A percentile compares a stretch with the other conserved stretches of the same genome.
phyloP scores from a whole-genome alignment of 2,113 vertebrate genomes.

The Poeciliopsis retropinna region DNA sequence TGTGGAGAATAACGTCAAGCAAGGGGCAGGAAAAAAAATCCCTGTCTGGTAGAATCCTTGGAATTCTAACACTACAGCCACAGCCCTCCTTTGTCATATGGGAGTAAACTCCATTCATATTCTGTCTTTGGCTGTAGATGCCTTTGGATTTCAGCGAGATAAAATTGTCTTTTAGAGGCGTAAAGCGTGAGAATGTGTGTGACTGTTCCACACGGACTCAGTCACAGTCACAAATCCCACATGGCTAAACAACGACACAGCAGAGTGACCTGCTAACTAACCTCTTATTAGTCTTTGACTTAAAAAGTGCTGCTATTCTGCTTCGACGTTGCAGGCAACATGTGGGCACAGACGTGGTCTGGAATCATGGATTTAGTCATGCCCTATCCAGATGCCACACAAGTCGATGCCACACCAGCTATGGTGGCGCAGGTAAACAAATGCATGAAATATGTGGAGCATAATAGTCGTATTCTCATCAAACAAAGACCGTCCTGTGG shows the following conservation, averaged over 20 bases:
- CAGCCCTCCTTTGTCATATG: constrained; percentile 47
- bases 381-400: constrained; percentile 87
- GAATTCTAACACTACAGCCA: constrained; percentile 33
- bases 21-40: constrained; percentile 21
- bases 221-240: constrained; percentile 46
- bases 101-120: constrained; percentile 44
- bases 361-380: constrained; percentile 89
- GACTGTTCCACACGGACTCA: constrained; percentile 50
- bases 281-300: neutral
- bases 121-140: constrained; percentile 49
- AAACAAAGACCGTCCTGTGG: neutral
- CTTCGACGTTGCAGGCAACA: constrained; percentile 86
- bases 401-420: constrained; percentile 91
- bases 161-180: constrained; percentile 67
- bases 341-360: constrained; percentile 99
- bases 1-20: constrained; percentile 9
- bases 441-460: constrained; percentile 1
- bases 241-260: constrained; percentile 31
- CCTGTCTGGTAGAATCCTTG: constrained; percentile 33
- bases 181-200: constrained; percentile 58
- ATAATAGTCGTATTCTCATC: neutral
- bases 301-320: neutral
- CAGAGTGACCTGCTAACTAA: constrained; percentile 1
- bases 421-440: constrained; percentile 88
- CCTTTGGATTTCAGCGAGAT: constrained; percentile 59